Evolutionary conservation across 1,140 invertebrate genomes (phyloP), one percentile per base, ranked within the genome.

Genomic region (Adelges cooleyi): DNA sequence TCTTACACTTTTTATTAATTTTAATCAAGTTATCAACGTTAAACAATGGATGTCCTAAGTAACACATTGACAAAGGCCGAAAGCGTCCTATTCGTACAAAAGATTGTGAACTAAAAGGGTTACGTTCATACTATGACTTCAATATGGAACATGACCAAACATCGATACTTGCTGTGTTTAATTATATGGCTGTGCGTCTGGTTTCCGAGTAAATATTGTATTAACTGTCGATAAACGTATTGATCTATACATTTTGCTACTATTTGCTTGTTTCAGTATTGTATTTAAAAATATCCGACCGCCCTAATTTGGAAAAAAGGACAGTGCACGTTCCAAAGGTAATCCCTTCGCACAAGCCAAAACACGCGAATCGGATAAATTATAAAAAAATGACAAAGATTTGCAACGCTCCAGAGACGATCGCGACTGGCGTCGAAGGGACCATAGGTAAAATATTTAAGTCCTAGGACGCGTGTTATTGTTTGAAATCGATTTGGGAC

Each of bases 381-480:
- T 62, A 62, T 18, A 46, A 22, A 5, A 11, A 48, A 15, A 11
- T 62, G 13, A 22, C 22, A 9, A 20, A 22, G 18, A 13, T 62
- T 4, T 62, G 56, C 2, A 62, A 62, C 22, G 38, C 56, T 48
- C 42, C 25, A 0, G 5, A 48, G 1, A 22, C 11, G 13, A 62
- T 62, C 1, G 6, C 73, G 10, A 73, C 78, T 53, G 81, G 83
- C 68, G 80, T 82, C 66, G 86, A 89, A 83, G 86, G 86, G 81
- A 66, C 65, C 40, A 66, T 48, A 42, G 33, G 46, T 66, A 67
- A 33, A 33, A 33, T 33, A 33, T 18, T 25, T 54, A 56, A 59
- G 66, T 52, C n/a, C n/a, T n/a, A n/a, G n/a, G n/a, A n/a, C n/a
- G n/a, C n/a, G n/a, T n/a, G 40, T 11, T 38, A 13, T 38, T 38